Conservation (phyloP, 2,113 vertebrate genomes). For the Brienomyrus brachyistius region DNA sequence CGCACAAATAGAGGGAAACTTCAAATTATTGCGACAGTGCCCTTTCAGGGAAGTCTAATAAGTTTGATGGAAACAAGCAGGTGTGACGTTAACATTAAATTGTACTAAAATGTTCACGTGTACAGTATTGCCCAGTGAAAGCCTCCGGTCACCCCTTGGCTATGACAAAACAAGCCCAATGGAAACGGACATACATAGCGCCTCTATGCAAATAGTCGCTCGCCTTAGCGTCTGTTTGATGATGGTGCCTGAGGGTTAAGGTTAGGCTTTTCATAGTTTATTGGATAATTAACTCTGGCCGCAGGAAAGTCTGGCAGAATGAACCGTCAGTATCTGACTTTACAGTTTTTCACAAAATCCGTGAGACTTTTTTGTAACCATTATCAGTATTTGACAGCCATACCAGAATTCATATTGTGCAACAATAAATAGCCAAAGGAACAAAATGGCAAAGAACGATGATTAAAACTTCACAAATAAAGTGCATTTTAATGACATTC, state of each 20-base stretch:
- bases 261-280: neutral
- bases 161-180: neutral
- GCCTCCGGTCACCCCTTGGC: neutral
- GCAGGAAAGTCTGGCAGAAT: neutral
- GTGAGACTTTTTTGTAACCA: neutral
- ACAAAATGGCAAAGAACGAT: conserved; percentile 1
- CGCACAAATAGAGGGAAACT: neutral
- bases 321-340: neutral
- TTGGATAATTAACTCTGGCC: neutral
- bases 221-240: neutral
- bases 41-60: neutral
- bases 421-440: neutral
- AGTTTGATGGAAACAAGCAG: neutral
- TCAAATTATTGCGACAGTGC: neutral
- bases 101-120: neutral
- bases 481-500: conserved; percentile 11
- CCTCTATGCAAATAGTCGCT: neutral
- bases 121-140: neutral
- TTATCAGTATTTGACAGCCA: conserved; percentile 13
- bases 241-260: neutral
- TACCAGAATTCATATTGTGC: conserved; percentile 10
- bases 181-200: neutral
- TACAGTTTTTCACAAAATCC: neutral
- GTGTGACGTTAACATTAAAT: neutral
- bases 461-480: conserved; percentile 15